A percentile compares a stretch with the other conserved stretches of the same genome.
These are phyloP conservation scores for Uropetala carovei DNA, from an alignment of 2,888 invertebrate species.

Conservation along the genomic window DNA sequence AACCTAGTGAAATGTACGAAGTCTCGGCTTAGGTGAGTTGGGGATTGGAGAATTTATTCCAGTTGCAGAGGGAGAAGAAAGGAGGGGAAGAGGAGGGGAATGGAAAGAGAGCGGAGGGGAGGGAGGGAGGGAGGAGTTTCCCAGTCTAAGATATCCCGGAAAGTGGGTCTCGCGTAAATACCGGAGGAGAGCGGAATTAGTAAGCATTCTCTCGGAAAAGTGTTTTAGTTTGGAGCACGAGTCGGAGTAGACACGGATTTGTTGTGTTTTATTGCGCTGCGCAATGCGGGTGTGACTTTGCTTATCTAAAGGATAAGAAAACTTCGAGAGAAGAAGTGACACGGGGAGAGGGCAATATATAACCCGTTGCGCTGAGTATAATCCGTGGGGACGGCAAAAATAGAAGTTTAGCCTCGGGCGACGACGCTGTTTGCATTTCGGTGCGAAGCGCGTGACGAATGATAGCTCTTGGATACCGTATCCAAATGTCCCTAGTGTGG, in stretches of 20 bases:
- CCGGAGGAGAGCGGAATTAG: conserved; percentile 35
- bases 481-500: too few species aligned
- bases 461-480: too few species aligned
- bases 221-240: conserved; percentile 46
- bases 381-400: conserved; percentile 33
- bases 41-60: conserved; percentile 2
- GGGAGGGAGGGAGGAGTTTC: not conserved
- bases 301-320: conserved; percentile 54
- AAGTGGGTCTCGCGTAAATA: conserved; percentile 48
- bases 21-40: too few species aligned
- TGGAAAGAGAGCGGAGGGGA: not conserved
- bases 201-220: conserved; percentile 58
- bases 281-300: conserved; percentile 55
- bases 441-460: not conserved
- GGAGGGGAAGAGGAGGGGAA: not conserved
- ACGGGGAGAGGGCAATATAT: conserved; percentile 33
- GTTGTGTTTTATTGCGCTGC: conserved; percentile 15
- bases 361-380: conserved; percentile 12
- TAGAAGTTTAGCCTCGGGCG: not conserved
- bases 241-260: not conserved
- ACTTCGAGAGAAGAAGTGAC: not conserved
- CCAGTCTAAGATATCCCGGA: not conserved
- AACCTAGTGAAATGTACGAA: too few species aligned
- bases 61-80: not conserved
- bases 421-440: not conserved